phyloP scores from a whole-genome alignment of 2,113 vertebrate species.

The Stegastes partitus region DNA sequence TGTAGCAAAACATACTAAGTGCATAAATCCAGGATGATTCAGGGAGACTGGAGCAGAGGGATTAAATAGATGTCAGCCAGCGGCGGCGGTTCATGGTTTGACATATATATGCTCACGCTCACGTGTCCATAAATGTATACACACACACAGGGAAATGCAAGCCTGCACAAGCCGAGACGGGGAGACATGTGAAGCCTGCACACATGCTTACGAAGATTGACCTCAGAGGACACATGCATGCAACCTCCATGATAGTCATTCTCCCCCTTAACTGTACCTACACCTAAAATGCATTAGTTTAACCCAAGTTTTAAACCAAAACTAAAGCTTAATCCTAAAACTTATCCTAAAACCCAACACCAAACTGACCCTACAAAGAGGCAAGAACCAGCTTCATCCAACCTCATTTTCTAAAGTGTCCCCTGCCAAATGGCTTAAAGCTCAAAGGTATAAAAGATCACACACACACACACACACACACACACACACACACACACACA shows the following conservation, averaged over 20 bases:
- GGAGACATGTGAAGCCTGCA: conserved; percentile 25
- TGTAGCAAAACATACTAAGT: conserved; percentile 38
- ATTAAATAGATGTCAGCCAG: conserved; percentile 53
- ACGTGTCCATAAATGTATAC: not conserved
- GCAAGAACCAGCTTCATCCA: not conserved
- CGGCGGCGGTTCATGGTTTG: conserved; percentile 16
- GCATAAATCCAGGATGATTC: conserved; percentile 58
- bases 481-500: not conserved
- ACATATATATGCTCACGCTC: conserved; percentile 13
- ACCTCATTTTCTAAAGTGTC: conserved; percentile 14
- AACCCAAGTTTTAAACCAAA: not conserved
- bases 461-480: not conserved
- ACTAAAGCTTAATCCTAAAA: not conserved
- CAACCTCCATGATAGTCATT: not conserved
- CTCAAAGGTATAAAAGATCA: not conserved
- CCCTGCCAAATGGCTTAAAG: not conserved
- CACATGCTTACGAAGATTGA: conserved; percentile 22
- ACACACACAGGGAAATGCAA: conserved; percentile 13
- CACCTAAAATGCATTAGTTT: not conserved
- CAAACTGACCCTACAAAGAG: not conserved
- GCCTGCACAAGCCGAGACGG: not conserved
- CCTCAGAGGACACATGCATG: not conserved
- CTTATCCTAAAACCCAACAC: not conserved
- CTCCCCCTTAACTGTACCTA: not conserved
- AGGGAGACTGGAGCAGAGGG: conserved; percentile 27